A percentile compares a stretch with the other conserved stretches of the same genome.
Evolutionary conservation across 2,888 invertebrate genomes (phyloP).

Genomic region (Eupsilia transversa): DNA sequence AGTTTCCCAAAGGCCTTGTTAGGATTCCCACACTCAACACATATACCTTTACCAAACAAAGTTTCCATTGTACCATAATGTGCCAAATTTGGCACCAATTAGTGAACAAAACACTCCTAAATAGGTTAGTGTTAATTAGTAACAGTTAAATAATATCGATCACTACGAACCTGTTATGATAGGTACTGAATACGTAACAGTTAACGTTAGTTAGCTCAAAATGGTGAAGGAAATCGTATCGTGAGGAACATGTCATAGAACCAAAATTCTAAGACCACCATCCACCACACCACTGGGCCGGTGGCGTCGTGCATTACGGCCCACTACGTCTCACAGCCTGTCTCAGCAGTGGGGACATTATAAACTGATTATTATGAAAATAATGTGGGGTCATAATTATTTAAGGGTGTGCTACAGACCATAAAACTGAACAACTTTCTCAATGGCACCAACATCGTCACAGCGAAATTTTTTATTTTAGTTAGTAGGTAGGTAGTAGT

Average conservation of each 20-base stretch:
- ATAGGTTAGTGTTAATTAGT: slow-evolving; percentile 55
- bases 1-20: neutral
- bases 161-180: slow-evolving; percentile 21
- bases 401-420: neutral
- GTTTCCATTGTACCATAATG: slow-evolving; percentile 40
- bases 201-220: slow-evolving; percentile 11
- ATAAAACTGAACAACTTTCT: neutral
- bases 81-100: slow-evolving; percentile 53
- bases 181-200: neutral
- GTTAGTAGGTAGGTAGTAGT: too few species aligned
- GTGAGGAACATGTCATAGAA: neutral
- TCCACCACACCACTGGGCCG: too few species aligned
- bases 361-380: neutral
- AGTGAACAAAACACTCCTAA: slow-evolving; percentile 46
- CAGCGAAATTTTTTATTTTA: too few species aligned
- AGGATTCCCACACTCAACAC: neutral
- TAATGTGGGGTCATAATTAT: neutral
- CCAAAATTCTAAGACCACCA: neutral
- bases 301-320: neutral
- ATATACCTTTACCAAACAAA: neutral
- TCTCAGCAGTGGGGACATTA: neutral
- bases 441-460: neutral
- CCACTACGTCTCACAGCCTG: neutral
- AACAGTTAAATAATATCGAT: slow-evolving; percentile 46
- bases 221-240: neutral